A percentile compares a stretch with the other conserved stretches of the same genome.
Conservation (phyloP, 2,888 invertebrate species). For the Eupithecia dodoneata region DNA sequence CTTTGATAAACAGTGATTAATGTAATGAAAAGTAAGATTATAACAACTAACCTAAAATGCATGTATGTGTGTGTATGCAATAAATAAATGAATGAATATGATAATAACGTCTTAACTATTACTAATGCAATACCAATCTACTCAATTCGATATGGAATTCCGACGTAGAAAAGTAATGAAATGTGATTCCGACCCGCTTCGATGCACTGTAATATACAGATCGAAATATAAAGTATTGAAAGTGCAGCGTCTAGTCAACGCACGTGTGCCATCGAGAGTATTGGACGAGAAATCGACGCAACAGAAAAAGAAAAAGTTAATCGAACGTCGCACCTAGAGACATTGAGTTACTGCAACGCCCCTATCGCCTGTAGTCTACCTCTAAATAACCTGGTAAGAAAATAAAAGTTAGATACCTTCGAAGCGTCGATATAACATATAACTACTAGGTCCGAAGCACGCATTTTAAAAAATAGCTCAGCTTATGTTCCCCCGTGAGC, state of each 20-base stretch:
- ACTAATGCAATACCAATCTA: not conserved
- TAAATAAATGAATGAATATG: not conserved
- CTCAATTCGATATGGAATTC: conserved; percentile 14
- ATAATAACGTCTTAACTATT: not conserved
- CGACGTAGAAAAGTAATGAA: conserved; percentile 10
- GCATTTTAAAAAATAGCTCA: conserved; percentile 80
- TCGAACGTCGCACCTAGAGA: conserved; percentile 57
- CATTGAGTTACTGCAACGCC: conserved; percentile 56
- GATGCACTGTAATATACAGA: conserved; percentile 30
- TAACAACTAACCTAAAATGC: no score
- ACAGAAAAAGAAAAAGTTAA: conserved; percentile 53
- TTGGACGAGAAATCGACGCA: conserved; percentile 42
- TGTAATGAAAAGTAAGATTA: not conserved
- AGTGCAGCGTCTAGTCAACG: conserved; percentile 33
- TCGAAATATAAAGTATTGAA: conserved; percentile 35
- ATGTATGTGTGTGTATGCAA: no score
- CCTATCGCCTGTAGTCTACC: conserved; percentile 46
- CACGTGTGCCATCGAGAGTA: conserved; percentile 43
- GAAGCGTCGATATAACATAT: conserved; percentile 70
- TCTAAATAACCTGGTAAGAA: conserved; percentile 62
- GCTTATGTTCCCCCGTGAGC: conserved; percentile 71
- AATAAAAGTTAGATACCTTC: conserved; percentile 65
- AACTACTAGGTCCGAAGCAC: conserved; percentile 70
- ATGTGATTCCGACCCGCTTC: conserved; percentile 21
- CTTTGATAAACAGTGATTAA: no score